Conservation (phyloP, 2,113 vertebrate species). For the Ciconia maguari region DNA sequence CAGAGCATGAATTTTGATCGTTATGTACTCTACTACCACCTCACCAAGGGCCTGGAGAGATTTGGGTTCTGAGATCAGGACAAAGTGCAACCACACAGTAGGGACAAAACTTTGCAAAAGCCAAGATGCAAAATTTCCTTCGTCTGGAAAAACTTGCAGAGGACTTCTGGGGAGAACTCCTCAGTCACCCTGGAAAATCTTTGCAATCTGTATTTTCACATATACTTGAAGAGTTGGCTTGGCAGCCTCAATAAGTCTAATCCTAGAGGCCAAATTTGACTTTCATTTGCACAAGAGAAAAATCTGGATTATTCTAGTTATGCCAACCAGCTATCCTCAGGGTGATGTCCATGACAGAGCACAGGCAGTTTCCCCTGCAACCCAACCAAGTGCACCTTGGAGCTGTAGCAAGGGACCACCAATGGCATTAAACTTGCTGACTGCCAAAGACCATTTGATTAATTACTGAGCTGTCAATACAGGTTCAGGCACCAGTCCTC, state of each 20-base stretch:
- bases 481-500: neutral
- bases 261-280: neutral
- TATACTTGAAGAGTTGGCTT: neutral
- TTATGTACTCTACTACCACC: neutral
- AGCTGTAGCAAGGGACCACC: neutral
- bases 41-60: neutral
- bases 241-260: neutral
- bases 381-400: neutral
- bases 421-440: neutral
- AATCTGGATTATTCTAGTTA: neutral
- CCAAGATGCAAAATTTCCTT: neutral
- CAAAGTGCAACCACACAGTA: neutral
- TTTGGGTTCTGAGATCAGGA: neutral
- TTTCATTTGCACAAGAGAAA: neutral
- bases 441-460: neutral
- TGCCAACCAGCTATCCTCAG: accelerated
- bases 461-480: neutral
- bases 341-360: accelerated
- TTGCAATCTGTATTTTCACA: neutral
- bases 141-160: neutral
- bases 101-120: neutral
- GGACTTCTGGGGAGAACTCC: accelerated
- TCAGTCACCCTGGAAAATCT: neutral
- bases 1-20: neutral
- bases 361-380: neutral